Base-by-base conservation (phyloP, 2,797 vertebrate genomes). In the Yasuhikotakia modesta region DNA sequence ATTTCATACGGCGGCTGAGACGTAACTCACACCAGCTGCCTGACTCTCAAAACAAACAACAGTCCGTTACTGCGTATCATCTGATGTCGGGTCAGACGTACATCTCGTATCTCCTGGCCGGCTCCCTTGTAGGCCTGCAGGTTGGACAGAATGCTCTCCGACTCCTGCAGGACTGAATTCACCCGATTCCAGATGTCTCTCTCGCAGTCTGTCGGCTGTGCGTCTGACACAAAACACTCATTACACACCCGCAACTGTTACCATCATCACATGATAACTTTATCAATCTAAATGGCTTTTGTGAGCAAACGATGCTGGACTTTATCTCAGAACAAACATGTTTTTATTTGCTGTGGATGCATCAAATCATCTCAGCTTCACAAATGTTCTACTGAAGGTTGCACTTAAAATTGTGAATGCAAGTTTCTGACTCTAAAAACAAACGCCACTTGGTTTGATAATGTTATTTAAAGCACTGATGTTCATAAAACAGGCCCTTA, bases 71-170 rank as follows among this genome's bases (percentile, higher is more conserved):
- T 53, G 3, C 7, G 24, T 39, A 39, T 12, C 35, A n/a, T 14
- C 4, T 2, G 4, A 6, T 55, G 46, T 27, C 1, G 13, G 8
- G 52, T 48, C 46, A 3, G 19, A 57, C 94, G 68, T 92, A 98
- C 98, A 85, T 99, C 97, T 96, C 96, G 92, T 89, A 99, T 99
- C 92, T 99, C 98, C 81, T 96, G 96, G 58, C 97, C 97, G 0
- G 98, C 98, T 86, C 98, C 98, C 88, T 99, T 99, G 91, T 99
- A 99, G 0, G 96, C 94, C 89, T 99, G 97, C 70, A 99, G 93
- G 83, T 96, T 96, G 3, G 90, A 84, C 50, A 99, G 94, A 90
- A 99, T 98, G 88, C 91, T 98, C 91, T 99, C 98, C 0, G 97
- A 99, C 82, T 99, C 97, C 91, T 96, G 96, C 17, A 99, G 94